These are phyloP conservation scores for Drosophila neocordata DNA, from an alignment of 1,140 invertebrate genomes.

Conservation along the genomic window DNA sequence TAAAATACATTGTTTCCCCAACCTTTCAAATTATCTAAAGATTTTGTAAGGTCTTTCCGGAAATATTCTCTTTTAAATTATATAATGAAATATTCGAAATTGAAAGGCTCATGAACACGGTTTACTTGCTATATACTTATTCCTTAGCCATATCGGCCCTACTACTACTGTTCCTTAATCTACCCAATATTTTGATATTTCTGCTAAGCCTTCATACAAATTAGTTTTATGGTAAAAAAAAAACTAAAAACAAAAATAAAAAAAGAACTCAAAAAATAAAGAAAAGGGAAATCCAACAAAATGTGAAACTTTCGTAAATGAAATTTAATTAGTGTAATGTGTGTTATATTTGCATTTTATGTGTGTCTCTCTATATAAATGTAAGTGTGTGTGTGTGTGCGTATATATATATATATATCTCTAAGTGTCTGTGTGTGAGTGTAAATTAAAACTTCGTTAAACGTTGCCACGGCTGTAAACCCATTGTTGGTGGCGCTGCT, in stretches of 20 bases:
- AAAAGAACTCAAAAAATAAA: no score
- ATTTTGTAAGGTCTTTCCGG: no score
- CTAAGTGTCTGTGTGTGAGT: conserved; percentile 27
- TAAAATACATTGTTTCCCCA: no score
- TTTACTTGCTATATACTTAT: no score
- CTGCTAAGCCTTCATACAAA: neutral
- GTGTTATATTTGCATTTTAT: conserved; percentile 25
- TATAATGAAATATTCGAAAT: no score
- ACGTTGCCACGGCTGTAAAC: conserved; percentile 59
- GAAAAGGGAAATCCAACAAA: conserved; percentile 20
- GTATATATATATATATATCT: neutral
- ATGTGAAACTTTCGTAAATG: conserved; percentile 63
- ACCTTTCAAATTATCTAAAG: no score
- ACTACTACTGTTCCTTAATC: no score
- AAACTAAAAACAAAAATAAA: neutral
- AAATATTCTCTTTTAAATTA: no score
- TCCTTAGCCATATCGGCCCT: no score
- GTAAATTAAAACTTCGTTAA: conserved; percentile 77
- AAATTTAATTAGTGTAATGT: conserved; percentile 77
- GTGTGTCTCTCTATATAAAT: conserved; percentile 4
- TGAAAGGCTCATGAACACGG: no score
- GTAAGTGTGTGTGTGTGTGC: conserved; percentile 17
- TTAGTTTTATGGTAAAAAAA: neutral
- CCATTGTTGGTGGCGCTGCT: conserved; percentile 32
- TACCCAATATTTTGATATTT: no score